These are phyloP conservation scores for Rhinolophus sinicus DNA, from an alignment of 2,113 vertebrate species.

Conservation along the genomic window DNA sequence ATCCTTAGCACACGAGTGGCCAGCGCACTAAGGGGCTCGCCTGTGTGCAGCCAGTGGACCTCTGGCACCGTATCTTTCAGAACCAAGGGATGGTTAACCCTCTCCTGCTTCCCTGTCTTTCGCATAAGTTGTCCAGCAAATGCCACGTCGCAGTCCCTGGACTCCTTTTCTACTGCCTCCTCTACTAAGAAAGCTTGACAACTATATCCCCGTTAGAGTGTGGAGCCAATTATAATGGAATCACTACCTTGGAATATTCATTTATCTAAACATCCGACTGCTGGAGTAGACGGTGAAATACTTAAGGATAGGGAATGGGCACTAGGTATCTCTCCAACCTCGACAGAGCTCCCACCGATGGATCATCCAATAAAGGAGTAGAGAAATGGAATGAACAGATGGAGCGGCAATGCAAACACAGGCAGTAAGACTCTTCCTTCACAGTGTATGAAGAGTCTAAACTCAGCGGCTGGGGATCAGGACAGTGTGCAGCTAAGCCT, in stretches of 20 bases:
- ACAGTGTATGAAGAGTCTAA: not conserved
- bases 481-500: accelerated
- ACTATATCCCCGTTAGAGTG: accelerated
- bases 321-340: not conserved
- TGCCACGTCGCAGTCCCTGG: too few relatives aligned
- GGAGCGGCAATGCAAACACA: not conserved
- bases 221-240: not conserved
- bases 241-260: not conserved
- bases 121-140: not conserved
- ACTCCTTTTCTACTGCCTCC: not conserved
- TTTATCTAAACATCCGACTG: not conserved
- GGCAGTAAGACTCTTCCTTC: not conserved
- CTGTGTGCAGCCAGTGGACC: not conserved
- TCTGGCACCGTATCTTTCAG: too few relatives aligned
- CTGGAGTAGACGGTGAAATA: too few relatives aligned
- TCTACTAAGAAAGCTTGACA: not conserved
- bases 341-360: too few relatives aligned
- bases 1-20: not conserved
- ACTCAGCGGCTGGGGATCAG: accelerated
- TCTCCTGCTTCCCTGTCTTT: not conserved
- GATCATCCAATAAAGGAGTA: not conserved
- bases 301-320: not conserved
- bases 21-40: not conserved
- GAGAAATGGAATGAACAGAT: not conserved
- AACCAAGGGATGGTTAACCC: not conserved